A percentile compares a stretch with the other conserved stretches of the same genome.
Evolutionary conservation across 2,888 invertebrate species (phyloP).

Genomic region (Andrena flavipes): DNA sequence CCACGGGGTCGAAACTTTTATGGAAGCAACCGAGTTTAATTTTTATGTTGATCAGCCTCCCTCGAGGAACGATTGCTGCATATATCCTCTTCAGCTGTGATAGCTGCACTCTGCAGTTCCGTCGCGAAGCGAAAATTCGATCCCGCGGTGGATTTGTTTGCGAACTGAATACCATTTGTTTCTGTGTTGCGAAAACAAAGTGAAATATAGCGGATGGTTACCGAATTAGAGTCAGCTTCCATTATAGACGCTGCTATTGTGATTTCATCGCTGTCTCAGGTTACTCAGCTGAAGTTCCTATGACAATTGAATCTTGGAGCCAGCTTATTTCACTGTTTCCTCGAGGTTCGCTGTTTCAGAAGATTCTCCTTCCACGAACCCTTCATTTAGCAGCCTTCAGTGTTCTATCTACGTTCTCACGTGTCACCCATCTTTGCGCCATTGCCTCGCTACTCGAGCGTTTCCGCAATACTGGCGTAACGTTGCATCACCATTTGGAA

Average conservation of each 20-base stretch:
- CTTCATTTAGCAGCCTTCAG: too few species aligned
- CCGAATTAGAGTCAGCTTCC: background rate
- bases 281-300: background rate
- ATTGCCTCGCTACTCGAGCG: too few species aligned
- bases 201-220: background rate
- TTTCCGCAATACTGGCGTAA: too few species aligned
- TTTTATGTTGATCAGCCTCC: conserved; percentile 10
- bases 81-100: background rate
- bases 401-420: too few species aligned
- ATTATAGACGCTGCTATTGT: background rate
- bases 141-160: background rate
- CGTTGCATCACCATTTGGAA: too few species aligned
- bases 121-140: background rate
- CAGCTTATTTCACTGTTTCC: too few species aligned
- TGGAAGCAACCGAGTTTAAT: background rate
- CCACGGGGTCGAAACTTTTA: conserved; percentile 1
- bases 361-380: too few species aligned
- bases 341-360: too few species aligned
- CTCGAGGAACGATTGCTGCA: background rate
- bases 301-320: background rate
- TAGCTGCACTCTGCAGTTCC: background rate
- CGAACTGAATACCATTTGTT: too few species aligned
- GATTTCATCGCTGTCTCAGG: background rate
- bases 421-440: too few species aligned
- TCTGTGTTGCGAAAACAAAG: background rate